A percentile compares a stretch with the other conserved stretches of the same genome.
Evolutionary conservation across 2,113 vertebrate genomes (phyloP).

Genomic region (Eleginops maclovinus): DNA sequence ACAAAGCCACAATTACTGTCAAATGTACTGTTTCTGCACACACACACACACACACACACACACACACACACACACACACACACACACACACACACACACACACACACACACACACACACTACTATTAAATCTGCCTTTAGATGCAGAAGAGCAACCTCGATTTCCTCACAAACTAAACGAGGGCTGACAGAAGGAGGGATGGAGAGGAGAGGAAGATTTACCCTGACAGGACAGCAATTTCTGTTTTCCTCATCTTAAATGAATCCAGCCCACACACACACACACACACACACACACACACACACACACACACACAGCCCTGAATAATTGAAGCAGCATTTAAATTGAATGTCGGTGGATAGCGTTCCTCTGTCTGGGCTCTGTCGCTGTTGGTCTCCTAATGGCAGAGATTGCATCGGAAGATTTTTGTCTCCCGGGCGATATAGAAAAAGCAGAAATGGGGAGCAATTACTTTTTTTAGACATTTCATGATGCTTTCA

Average conservation of each 20-base stretch:
- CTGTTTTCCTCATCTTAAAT: constrained; percentile 38
- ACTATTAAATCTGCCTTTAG: no score
- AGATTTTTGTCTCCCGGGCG: background rate
- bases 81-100: background rate
- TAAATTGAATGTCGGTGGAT: constrained; percentile 38
- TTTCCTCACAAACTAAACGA: background rate
- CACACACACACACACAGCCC: background rate
- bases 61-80: background rate
- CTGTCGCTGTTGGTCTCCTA: constrained; percentile 10
- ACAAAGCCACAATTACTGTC: constrained; percentile 9
- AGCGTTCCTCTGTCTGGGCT: constrained; percentile 24
- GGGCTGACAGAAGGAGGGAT: background rate
- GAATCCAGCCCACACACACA: background rate
- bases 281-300: constrained; percentile 13
- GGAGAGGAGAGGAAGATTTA: constrained; percentile 1
- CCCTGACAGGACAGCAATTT: constrained; percentile 5
- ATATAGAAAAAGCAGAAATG: background rate
- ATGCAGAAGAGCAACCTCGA: background rate
- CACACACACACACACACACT: no score
- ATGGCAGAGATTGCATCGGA: background rate
- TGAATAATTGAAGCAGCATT: constrained; percentile 48
- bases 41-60: background rate
- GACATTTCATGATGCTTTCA: background rate
- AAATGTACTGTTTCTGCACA: background rate
- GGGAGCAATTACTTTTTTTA: background rate